Conservation (phyloP, 35 echinoderm and acorn worm species). For the Ptychodera flava region DNA sequence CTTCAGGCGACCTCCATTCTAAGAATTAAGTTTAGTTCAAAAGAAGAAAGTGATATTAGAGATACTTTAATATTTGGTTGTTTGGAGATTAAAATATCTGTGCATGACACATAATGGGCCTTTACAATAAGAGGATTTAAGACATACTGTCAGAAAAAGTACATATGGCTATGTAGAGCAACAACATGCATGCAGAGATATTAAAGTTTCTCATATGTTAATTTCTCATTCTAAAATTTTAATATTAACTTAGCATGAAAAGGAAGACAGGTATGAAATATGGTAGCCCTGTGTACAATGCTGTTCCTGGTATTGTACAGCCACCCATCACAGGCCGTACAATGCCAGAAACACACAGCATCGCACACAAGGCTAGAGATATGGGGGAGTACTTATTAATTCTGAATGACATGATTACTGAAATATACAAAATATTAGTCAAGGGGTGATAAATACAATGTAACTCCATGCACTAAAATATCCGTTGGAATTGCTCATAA, state of each 20-base stretch:
- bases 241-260: background rate
- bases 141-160: background rate
- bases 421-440: too few relatives aligned
- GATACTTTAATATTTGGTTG: background rate
- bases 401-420: too few relatives aligned
- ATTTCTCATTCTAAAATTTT: background rate
- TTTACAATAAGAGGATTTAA: too few relatives aligned
- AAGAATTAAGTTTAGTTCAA: background rate
- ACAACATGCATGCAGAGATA: background rate
- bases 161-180: background rate
- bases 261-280: background rate
- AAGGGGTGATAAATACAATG: too few relatives aligned
- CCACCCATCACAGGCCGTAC: too few relatives aligned
- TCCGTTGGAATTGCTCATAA: too few relatives aligned
- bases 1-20: conserved; percentile 89
- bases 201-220: background rate
- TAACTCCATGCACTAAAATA: too few relatives aligned
- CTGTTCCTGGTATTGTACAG: too few relatives aligned
- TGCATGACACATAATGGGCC: too few relatives aligned
- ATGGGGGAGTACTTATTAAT: too few relatives aligned
- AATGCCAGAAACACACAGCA: too few relatives aligned
- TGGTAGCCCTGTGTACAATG: background rate
- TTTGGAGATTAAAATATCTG: background rate
- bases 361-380: too few relatives aligned
- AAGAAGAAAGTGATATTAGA: background rate